Percentiles rank a stretch among this genome's conserved stretches.
Conservation (phyloP, 2,113 vertebrate species). For the Trichomycterus rosablanca region DNA sequence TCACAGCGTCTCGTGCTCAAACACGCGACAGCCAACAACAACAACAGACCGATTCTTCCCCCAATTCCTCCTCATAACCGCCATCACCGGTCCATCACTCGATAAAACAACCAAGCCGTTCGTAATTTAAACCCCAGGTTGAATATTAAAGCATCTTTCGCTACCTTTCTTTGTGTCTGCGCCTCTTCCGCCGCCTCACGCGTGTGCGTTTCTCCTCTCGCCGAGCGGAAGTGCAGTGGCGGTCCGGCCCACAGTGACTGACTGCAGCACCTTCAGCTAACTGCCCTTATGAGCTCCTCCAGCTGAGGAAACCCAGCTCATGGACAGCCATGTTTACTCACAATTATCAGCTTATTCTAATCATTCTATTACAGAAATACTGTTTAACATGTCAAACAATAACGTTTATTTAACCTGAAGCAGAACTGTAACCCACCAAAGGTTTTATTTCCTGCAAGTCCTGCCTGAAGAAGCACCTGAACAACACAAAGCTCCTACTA, state of each 20-base stretch:
- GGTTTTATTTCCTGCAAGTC: too few relatives aligned
- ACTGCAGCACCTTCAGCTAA: slow-evolving; percentile 3
- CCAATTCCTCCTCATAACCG: background rate
- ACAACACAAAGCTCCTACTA: too few relatives aligned
- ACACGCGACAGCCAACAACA: slow-evolving; percentile 55
- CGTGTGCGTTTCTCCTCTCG: slow-evolving; percentile 73
- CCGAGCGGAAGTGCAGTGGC: slow-evolving; percentile 81
- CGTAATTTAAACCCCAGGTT: background rate
- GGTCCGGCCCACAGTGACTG: slow-evolving; percentile 51
- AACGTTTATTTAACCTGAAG: too few relatives aligned
- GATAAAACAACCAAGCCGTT: background rate
- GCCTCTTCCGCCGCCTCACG: slow-evolving; percentile 74
- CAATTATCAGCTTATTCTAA: too few relatives aligned
- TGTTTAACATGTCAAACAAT: too few relatives aligned
- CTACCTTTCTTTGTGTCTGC: slow-evolving; percentile 78
- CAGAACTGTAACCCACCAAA: too few relatives aligned
- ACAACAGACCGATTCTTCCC: slow-evolving; percentile 21
- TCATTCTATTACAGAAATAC: too few relatives aligned
- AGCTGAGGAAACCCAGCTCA: background rate
- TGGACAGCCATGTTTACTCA: too few relatives aligned
- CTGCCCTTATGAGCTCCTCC: background rate
- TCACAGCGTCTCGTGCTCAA: slow-evolving; percentile 46
- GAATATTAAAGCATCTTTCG: background rate
- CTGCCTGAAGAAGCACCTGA: too few relatives aligned
- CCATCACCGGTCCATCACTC: background rate